Base-by-base conservation (phyloP, 2,113 vertebrate genomes). In the Orientallactaga bullata region DNA sequence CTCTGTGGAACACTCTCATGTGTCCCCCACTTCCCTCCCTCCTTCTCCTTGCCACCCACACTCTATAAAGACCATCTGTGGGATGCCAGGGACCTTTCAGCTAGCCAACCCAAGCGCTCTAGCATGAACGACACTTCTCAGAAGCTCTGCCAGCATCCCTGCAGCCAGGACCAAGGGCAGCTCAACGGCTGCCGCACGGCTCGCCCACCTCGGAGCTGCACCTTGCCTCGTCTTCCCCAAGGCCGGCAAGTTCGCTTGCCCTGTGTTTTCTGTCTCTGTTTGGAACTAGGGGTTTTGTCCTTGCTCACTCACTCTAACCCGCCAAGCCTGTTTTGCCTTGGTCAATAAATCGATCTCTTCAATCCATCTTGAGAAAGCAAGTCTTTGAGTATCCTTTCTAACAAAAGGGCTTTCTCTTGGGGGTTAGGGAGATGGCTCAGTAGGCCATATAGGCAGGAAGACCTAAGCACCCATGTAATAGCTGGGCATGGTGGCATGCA, bases 1-100 rank as follows among this genome's bases (percentile, higher is more conserved):
- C 1, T 28, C 39, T 7, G 16, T 3, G 21, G 24, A 39, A 8
- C 2, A 51, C 3, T 76, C 42, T 15, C 16, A 35, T 4, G 1
- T 51, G 12, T 69, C 37, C 7, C 7, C 30, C 0, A 8, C 20
- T 39, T 42, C 17, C 61, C 37, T 66, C 37, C 63, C 7, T 32
- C 32, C 10, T 63, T 32, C 10, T 79, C 37, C 47, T 10, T 61
- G 55, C 30, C 21, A 55, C 1, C 5, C 8, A 35, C 17, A 51
- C 47, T 80, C 73, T 37, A 17, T 23, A 58, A 72, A 88, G 0
- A 60, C 55, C 87, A 39, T 20, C 73, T 82, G 23, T 47, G 82
- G 76, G 77, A 3, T 84, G 24, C 72, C 61, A 51, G 17, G 39
- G 66, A 39, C 58, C 37, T 51, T 6, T 24, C 2, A 72, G 28